Evolutionary conservation across 2,888 invertebrate species (phyloP).

Genomic region (Sycophila texana): DNA sequence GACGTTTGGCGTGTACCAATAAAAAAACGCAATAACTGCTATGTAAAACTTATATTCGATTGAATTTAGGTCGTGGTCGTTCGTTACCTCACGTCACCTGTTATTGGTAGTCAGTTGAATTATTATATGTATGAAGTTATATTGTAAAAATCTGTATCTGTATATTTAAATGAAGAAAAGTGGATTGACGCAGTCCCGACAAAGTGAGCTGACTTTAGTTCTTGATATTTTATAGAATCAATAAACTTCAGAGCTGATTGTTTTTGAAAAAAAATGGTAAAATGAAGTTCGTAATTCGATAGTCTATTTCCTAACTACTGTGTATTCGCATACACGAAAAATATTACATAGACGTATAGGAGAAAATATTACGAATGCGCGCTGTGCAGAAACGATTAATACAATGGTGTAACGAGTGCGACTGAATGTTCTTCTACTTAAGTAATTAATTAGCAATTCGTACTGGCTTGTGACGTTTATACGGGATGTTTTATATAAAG

Average conservation of each 20-base stretch:
- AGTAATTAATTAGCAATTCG: constrained; percentile 64
- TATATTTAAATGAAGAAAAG: constrained; percentile 50
- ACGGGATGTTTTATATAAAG: constrained; percentile 65
- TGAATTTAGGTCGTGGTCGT: constrained; percentile 21
- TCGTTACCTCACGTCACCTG: constrained; percentile 53
- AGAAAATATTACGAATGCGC: constrained; percentile 38
- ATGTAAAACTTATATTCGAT: constrained; percentile 31
- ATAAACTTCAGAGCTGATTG: constrained; percentile 39
- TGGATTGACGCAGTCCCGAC: constrained; percentile 19
- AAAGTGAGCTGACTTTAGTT: constrained; percentile 39
- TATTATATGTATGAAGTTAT: constrained; percentile 51
- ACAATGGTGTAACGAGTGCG: constrained; percentile 63
- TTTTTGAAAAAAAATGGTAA: constrained; percentile 42
- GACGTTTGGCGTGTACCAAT: constrained; percentile 10
- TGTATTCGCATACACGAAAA: constrained; percentile 27
- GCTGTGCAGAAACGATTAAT: constrained; percentile 55
- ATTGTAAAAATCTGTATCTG: constrained; percentile 56
- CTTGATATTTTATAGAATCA: constrained; percentile 44
- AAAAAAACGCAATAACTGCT: constrained; percentile 29
- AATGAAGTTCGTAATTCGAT: constrained; percentile 62
- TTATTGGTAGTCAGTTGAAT: constrained; percentile 54
- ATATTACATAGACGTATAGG: constrained; percentile 39
- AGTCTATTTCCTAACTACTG: constrained; percentile 62
- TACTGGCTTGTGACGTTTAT: constrained; percentile 66
- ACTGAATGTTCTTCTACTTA: constrained; percentile 67